Evolutionary conservation across 2,888 invertebrate species (phyloP), one percentile per base, ranked within the genome.

Genomic region (Pterobdella sp.): DNA sequence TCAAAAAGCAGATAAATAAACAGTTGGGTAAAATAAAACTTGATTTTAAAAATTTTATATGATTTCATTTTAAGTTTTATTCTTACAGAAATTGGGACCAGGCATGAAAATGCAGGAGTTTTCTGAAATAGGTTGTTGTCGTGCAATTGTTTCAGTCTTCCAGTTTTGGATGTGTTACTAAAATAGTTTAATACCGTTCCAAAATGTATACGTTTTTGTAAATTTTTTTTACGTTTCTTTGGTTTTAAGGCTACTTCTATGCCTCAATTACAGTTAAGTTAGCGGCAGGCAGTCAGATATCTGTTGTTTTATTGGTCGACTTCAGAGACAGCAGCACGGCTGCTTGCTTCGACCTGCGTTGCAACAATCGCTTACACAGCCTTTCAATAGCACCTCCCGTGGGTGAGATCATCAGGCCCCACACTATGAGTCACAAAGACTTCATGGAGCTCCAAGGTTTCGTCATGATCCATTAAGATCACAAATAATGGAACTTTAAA

Each of bases 301-400:
- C 88, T 31, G 88, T 88, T 4, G 88, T 90, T 0, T 82, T 94
- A 77, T 94, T 94, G 26, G 88, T 95, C 2, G 93, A 94, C 86
- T 94, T 93, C 84, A 92, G 92, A 75, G 95, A 95, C 84, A 91
- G 93, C 29, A 93, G 91, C 71, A 93, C 94, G 82, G 89, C 93
- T 0, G 89, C 92, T 0, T 88, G 89, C 76, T 90, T 94, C 82
- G 90, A 91, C 79, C 86, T 94, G 69, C 83, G 77, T 88, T 78
- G 80, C 10, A 76, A 78, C 26, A 79, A 80, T 32, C 77, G 78
- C 68, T 81, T 79, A 72, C 79, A 78, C 73, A 76, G 74, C 60
- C 79, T 82, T 67, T 82, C 80, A 76, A 82, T 95, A 69, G 90
- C 90, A 78, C 90, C 93, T 7, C 89, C 90, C 0, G 89, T 94